Conservation (phyloP, 2,113 vertebrate genomes). For the Hippopotamus amphibius region DNA sequence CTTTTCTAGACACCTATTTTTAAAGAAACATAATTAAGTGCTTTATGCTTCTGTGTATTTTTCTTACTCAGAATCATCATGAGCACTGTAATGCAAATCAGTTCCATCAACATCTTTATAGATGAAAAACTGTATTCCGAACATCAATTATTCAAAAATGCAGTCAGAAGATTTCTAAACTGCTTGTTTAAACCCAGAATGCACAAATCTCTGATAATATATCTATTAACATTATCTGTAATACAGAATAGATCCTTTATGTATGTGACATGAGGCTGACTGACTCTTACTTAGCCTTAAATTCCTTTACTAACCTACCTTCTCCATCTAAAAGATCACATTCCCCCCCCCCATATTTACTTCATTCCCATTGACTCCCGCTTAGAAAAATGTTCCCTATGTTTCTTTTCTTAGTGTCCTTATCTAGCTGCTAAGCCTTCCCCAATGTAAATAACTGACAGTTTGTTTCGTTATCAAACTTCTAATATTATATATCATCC, state of each 20-base stretch:
- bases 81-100: constrained; percentile 83
- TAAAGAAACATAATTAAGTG: constrained; percentile 83
- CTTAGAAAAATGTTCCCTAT: neutral
- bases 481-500: neutral
- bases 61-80: constrained; percentile 71
- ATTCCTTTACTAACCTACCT: neutral
- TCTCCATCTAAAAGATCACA: neutral
- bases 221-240: constrained; percentile 37
- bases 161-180: constrained; percentile 77
- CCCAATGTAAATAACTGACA: neutral
- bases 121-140: constrained; percentile 83
- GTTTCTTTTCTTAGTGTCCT: neutral
- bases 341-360: neutral
- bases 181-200: constrained; percentile 68
- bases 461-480: neutral
- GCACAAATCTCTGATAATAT: constrained; percentile 16
- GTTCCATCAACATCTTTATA: constrained; percentile 82
- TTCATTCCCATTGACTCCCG: neutral
- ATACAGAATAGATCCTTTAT: constrained; percentile 54
- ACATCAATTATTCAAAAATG: constrained; percentile 80
- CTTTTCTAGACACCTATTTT: constrained; percentile 84
- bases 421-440: neutral
- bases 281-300: neutral
- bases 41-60: constrained; percentile 76
- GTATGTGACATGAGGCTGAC: neutral